phyloP scores from a whole-genome alignment of 2,113 vertebrate genomes.

The chimpanzee (Pan troglodytes) region DNA sequence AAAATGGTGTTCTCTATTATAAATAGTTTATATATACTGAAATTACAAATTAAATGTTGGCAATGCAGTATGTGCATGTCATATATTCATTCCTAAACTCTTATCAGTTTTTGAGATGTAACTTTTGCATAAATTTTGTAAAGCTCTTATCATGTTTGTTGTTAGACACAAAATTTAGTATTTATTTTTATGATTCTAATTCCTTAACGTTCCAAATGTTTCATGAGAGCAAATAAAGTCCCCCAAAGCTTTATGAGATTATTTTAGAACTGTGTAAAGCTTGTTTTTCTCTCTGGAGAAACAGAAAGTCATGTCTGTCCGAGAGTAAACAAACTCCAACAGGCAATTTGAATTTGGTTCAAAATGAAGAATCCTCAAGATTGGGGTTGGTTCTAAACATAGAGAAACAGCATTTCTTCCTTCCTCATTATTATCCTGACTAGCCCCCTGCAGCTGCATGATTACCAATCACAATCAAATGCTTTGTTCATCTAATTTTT shows the following conservation, averaged over 20 bases:
- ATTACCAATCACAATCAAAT: conserved; percentile 57
- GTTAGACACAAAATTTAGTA: background rate
- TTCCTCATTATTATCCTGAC: conserved; percentile 45
- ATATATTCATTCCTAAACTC: background rate
- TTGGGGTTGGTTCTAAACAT: conserved; percentile 43
- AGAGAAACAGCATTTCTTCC: conserved; percentile 26
- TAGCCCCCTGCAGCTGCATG: background rate
- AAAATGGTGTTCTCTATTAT: background rate
- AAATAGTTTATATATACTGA: background rate
- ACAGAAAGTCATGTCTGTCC: conserved; percentile 21
- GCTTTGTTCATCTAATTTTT: conserved; percentile 58
- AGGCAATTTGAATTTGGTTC: conserved; percentile 46
- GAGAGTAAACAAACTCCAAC: conserved; percentile 37
- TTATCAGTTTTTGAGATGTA: background rate
- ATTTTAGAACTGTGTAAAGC: background rate
- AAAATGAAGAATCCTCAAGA: conserved; percentile 42
- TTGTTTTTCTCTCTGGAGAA: conserved; percentile 17
- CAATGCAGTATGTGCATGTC: background rate
- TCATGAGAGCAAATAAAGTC: background rate
- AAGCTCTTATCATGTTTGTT: background rate
- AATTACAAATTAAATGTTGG: conserved; percentile 9
- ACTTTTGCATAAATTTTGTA: background rate
- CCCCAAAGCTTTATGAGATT: background rate
- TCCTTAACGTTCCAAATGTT: conserved; percentile 23
- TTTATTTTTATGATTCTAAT: conserved; percentile 26